Evolutionary conservation across 2,797 vertebrate genomes (phyloP).

Genomic region (Schizothorax lantsangensis): DNA sequence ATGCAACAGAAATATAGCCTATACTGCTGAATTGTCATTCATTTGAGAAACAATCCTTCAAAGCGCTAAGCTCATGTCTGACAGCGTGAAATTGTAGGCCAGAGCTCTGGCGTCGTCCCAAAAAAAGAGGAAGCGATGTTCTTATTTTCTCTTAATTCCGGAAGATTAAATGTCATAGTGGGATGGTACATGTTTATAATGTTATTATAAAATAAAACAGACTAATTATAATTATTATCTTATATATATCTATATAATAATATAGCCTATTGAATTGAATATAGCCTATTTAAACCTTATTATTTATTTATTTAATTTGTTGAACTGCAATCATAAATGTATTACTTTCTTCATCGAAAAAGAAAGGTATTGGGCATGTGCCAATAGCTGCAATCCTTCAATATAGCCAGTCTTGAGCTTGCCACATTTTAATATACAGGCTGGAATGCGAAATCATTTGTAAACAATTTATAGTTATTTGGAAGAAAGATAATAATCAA

Average conservation of each 20-base stretch:
- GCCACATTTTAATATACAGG: neutral
- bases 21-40: conserved; percentile 21
- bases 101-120: conserved; percentile 46
- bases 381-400: neutral
- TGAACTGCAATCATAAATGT: neutral
- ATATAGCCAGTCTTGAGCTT: neutral
- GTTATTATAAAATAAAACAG: neutral
- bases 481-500: neutral
- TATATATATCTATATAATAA: neutral
- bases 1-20: neutral
- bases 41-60: conserved; percentile 42
- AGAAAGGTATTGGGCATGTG: neutral
- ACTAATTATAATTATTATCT: neutral
- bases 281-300: neutral
- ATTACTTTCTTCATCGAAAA: neutral
- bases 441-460: neutral
- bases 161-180: conserved; percentile 11
- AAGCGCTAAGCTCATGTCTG: conserved; percentile 39
- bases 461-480: neutral
- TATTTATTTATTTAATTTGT: neutral
- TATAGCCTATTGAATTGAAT: neutral
- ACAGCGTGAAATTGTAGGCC: conserved; percentile 49
- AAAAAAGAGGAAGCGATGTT: neutral
- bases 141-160: conserved; percentile 27
- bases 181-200: neutral